A percentile compares a stretch with the other conserved stretches of the same genome.
Evolutionary conservation across 2,888 invertebrate genomes (phyloP).

Genomic region (Lypha dubia): DNA sequence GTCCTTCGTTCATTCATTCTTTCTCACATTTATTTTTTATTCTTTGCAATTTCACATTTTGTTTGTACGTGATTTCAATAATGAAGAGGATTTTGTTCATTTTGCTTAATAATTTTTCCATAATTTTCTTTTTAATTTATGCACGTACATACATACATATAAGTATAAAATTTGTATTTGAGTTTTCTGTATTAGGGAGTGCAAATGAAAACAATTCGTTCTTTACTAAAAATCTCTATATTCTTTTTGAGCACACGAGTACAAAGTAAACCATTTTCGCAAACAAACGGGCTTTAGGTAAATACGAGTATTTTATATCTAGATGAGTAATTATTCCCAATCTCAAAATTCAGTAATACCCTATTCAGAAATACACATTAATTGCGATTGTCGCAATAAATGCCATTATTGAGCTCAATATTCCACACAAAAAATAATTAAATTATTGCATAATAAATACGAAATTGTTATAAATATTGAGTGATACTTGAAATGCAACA

Average conservation of each 20-base stretch:
- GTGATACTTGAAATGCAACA: too few relatives aligned
- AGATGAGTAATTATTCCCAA: slow-evolving; percentile 17
- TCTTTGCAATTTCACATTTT: slow-evolving; percentile 56
- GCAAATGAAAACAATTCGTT: slow-evolving; percentile 16
- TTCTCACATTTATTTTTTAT: slow-evolving; percentile 34
- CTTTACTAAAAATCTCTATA: background rate
- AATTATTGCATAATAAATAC: too few relatives aligned
- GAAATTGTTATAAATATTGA: too few relatives aligned
- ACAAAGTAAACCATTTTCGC: background rate
- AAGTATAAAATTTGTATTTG: slow-evolving; percentile 16
- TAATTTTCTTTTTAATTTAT: slow-evolving; percentile 17
- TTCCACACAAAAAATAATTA: too few relatives aligned
- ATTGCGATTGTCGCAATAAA: too few relatives aligned
- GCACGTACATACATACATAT: too few relatives aligned
- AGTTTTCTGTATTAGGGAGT: background rate
- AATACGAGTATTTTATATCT: slow-evolving; percentile 39
- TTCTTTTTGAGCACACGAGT: slow-evolving; percentile 36
- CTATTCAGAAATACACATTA: too few relatives aligned
- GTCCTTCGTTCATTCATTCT: slow-evolving; percentile 3
- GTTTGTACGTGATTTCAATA: slow-evolving; percentile 51
- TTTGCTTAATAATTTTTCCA: slow-evolving; percentile 18
- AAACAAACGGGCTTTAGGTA: slow-evolving; percentile 19
- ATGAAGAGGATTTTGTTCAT: slow-evolving; percentile 21
- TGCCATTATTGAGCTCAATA: too few relatives aligned
- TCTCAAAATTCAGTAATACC: background rate